phyloP scores from a whole-genome alignment of 2,797 vertebrate species.

The Muraenolepis orangiensis region DNA sequence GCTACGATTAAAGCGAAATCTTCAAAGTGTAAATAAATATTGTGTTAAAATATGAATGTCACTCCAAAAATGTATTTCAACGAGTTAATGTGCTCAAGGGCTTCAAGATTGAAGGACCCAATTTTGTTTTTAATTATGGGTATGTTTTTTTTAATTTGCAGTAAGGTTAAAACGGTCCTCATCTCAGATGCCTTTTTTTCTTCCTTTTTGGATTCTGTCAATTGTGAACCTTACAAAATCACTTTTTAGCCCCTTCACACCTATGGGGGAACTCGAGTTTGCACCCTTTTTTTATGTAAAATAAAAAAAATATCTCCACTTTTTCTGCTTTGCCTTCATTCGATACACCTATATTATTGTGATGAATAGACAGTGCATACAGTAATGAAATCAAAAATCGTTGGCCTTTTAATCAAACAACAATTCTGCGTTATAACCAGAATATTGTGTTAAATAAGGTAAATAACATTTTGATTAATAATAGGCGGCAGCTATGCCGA shows the following conservation, averaged over 20 bases:
- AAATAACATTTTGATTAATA: background rate
- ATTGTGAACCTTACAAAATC: slow-evolving; percentile 74
- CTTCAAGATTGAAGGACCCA: slow-evolving; percentile 74
- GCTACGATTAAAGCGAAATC: slow-evolving; percentile 71
- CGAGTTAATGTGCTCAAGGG: slow-evolving; percentile 74
- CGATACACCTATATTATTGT: background rate
- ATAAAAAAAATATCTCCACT: slow-evolving; percentile 85
- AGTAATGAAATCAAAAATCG: background rate
- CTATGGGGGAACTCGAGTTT: slow-evolving; percentile 83
- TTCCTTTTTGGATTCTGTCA: slow-evolving; percentile 65
- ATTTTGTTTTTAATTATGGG: slow-evolving; percentile 57
- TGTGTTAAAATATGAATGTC: slow-evolving; percentile 83
- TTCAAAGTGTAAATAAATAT: slow-evolving; percentile 77
- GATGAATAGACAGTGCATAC: background rate
- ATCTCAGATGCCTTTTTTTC: slow-evolving; percentile 66
- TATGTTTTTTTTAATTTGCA: slow-evolving; percentile 73
- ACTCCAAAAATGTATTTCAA: slow-evolving; percentile 78
- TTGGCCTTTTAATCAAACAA: background rate
- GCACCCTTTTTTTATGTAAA: slow-evolving; percentile 95
- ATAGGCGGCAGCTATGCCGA: no score
- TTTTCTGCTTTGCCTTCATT: slow-evolving; percentile 25
- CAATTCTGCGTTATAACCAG: background rate
- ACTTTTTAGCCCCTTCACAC: slow-evolving; percentile 80
- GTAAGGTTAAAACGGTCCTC: slow-evolving; percentile 63
- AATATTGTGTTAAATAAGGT: no score